Base-by-base conservation (phyloP, 2,888 invertebrate genomes). In the Latrodectus hesperus region DNA sequence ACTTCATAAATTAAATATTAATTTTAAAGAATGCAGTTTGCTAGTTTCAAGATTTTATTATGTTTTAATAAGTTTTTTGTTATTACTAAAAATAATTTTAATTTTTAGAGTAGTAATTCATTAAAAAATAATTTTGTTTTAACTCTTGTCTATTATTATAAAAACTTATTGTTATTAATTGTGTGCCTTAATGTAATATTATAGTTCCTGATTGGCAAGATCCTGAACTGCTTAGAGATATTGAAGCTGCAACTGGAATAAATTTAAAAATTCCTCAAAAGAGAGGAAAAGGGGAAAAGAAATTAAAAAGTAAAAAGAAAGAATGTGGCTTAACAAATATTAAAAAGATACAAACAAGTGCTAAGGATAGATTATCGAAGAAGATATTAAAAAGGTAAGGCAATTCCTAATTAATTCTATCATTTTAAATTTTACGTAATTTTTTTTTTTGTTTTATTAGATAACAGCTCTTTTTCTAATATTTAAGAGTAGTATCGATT, bases 201-300 rank as follows among this genome's bases (percentile, higher is more conserved):
- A n/a, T 26, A 71, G 80, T 90, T 53, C 93, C 93, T 16, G 93
- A 93, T 60, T 94, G 94, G 94, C 93, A 94, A 90, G 93, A 94
- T 90, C 93, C 93, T 52, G 92, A 92, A 75, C 91, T 94, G 53
- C 92, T 94, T 53, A 92, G 91, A 78, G 94, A 94, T 55, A 92
- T 94, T 49, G 91, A 94, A 91, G 93, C 92, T 65, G 92, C 93
- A 71, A 94, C 93, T 14, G 94, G 94, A 11, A 91, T 93, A 74
- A 93, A 94, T 91, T 91, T 94, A 55, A 93, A 92, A 64, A 92
- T 93, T 88, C 91, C 92, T 38, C 89, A 91, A 84, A 91, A 91
- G 89, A 73, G 68, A 71, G 68, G 68, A 51, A 88, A 84, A 49
- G 80, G 65, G 10, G 90, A 91, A 84, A 90, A 90, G 17, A 90